A percentile compares a stretch with the other conserved stretches of the same genome.
These are phyloP conservation scores for Yponomeuta plumbellus DNA, from an alignment of 2,888 invertebrate species.

Conservation along the genomic window DNA sequence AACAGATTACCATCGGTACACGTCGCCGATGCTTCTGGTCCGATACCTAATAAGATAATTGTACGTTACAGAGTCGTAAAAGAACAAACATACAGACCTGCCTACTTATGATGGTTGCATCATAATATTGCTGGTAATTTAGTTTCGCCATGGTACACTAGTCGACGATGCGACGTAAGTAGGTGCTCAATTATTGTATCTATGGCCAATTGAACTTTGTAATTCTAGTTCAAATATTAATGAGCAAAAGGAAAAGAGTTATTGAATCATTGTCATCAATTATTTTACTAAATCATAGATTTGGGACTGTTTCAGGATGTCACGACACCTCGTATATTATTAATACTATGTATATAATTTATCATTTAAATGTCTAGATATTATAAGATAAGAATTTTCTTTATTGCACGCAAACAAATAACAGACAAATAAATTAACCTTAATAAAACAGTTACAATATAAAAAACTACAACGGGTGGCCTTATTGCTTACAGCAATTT, in stretches of 20 bases:
- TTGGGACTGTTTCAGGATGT: too few species aligned
- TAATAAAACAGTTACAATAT: too few species aligned
- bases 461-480: too few species aligned
- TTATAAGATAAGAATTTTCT: too few species aligned
- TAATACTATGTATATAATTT: too few species aligned
- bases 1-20: conserved; percentile 7
- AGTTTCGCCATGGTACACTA: background rate
- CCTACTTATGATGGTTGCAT: conserved; percentile 8
- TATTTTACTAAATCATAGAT: too few species aligned
- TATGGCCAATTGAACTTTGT: background rate
- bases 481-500: too few species aligned
- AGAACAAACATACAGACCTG: conserved; percentile 14
- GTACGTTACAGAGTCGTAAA: conserved; percentile 9
- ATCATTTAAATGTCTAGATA: too few species aligned
- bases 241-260: background rate
- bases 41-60: conserved; percentile 12
- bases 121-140: conserved; percentile 1
- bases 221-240: background rate
- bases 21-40: conserved; percentile 2
- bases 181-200: background rate
- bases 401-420: too few species aligned
- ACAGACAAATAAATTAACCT: too few species aligned
- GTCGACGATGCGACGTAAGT: background rate
- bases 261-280: too few species aligned
- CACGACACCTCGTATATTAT: too few species aligned